phyloP scores from a whole-genome alignment of 2,797 vertebrate genomes.

The Odontamblyopus rebecca region DNA sequence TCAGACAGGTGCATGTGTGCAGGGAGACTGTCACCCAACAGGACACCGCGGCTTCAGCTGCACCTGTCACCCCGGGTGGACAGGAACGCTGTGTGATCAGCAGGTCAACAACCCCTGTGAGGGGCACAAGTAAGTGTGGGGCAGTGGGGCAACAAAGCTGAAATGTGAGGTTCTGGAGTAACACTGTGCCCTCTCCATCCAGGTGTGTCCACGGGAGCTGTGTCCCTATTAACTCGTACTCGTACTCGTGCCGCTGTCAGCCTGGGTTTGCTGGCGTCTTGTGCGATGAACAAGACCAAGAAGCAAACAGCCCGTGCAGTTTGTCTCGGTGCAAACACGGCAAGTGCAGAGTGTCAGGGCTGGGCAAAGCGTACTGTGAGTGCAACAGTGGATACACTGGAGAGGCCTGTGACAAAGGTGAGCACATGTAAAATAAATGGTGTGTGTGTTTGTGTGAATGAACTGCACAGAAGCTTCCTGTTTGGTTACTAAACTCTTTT shows the following conservation, averaged over 20 bases:
- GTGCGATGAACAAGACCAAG: slow-evolving; percentile 89
- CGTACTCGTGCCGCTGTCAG: slow-evolving; percentile 96
- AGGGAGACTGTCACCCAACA: slow-evolving; percentile 88
- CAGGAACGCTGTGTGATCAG: slow-evolving; percentile 87
- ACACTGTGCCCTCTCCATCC: background rate
- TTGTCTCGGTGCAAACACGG: slow-evolving; percentile 91
- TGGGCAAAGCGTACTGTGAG: slow-evolving; percentile 94
- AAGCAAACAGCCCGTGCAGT: slow-evolving; percentile 86
- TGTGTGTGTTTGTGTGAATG: background rate
- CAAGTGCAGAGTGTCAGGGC: slow-evolving; percentile 90
- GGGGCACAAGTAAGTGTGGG: slow-evolving; percentile 92
- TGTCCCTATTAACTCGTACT: slow-evolving; percentile 95
- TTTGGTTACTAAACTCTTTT: slow-evolving; percentile 23
- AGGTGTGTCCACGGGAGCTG: slow-evolving; percentile 95
- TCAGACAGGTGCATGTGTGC: slow-evolving; percentile 87
- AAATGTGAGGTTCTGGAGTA: background rate
- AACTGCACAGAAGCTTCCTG: slow-evolving; percentile 18
- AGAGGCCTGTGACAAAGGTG: slow-evolving; percentile 92
- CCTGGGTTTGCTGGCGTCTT: slow-evolving; percentile 90
- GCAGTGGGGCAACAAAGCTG: background rate
- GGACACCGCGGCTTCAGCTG: slow-evolving; percentile 90
- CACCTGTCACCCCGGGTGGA: slow-evolving; percentile 94
- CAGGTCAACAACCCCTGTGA: slow-evolving; percentile 92
- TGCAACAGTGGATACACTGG: slow-evolving; percentile 94
- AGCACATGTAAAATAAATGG: slow-evolving; percentile 23